A percentile compares a stretch with the other conserved stretches of the same genome.
Conservation (phyloP, 2,797 vertebrate species). For the Mustela erminea region DNA sequence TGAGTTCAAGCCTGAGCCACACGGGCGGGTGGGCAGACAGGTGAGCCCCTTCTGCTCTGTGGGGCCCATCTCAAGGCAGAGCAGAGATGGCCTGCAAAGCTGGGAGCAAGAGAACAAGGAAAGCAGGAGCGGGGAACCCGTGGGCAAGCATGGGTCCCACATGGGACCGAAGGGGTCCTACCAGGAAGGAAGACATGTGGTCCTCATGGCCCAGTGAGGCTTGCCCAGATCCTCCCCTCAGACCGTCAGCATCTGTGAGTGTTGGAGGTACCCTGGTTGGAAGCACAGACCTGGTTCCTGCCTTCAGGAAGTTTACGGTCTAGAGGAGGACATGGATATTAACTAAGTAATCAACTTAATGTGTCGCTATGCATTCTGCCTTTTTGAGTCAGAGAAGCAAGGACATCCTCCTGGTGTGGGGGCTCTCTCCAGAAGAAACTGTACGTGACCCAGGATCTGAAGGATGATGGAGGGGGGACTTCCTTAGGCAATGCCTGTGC, state of each 20-base stretch:
- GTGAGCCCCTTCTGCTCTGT: not conserved
- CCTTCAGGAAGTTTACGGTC: not conserved
- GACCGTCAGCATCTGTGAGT: no score
- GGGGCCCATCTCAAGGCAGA: not conserved
- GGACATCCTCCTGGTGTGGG: not conserved
- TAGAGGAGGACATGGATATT: not conserved
- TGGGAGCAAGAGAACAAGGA: not conserved
- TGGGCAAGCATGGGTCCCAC: fast-evolving
- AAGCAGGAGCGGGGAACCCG: fast-evolving
- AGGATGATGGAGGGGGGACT: not conserved
- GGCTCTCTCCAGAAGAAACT: not conserved
- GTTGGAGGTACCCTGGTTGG: not conserved
- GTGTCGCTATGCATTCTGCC: fast-evolving
- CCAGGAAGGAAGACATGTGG: not conserved
- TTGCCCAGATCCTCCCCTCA: not conserved
- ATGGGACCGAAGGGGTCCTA: fast-evolving
- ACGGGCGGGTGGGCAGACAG: fast-evolving
- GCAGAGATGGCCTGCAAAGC: not conserved
- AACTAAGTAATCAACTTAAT: not conserved
- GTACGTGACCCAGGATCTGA: not conserved
- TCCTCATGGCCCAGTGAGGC: not conserved
- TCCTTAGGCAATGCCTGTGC: not conserved
- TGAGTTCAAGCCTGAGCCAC: not conserved
- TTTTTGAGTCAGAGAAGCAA: not conserved
- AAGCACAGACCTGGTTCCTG: not conserved